Base-by-base conservation (phyloP, 2,113 vertebrate species). In the Lepus americanus region DNA sequence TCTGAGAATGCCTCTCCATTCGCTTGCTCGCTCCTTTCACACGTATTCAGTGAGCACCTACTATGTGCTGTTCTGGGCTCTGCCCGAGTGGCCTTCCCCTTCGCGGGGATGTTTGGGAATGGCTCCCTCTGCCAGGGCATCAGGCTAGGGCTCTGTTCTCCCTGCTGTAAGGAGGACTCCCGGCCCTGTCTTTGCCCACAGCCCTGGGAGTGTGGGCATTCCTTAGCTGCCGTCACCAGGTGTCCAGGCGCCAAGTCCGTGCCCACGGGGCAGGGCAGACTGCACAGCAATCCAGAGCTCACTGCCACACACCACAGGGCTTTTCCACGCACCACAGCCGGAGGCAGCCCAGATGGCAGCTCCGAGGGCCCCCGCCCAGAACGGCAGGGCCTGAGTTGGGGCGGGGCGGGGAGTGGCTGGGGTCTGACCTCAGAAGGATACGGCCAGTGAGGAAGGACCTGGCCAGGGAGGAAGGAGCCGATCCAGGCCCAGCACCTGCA, bases 1-100 rank as follows among this genome's bases (percentile, higher is more conserved):
- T n/a, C n/a, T 44, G 59, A 91, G 92, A 89, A 20, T 44, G 22
- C 67, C 59, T 66, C 51, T 69, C 27, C 13, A 49, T 39, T 55
- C 72, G 88, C 29, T 87, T 25, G 89, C 59, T 91, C 66, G 84
- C 94, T 91, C 92, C 96, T 90, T 89, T 93, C 80, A 95, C 92
- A 95, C 93, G 87, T 90, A 87, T 81, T 95, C 92, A 92, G 61
- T 95, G 94, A 95, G 80, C 36, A 73, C 49, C 67, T 78, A 27
- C 51, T 76, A 9, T 63, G 39, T 64, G 29, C 49, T 63, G 0
- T 77, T 33, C 29, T 20, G 39, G 66, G 53, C 55, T 31, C 27
- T 0, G 10, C 4, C 14, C 0, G 0, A 29, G n/a, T 51, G 11
- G 61, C 61, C 17, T 29, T 39, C 33, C 11, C 63, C 27, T 39